Conservation (phyloP, 2,797 vertebrate species). For the Petrocephalus schoutedeni region DNA sequence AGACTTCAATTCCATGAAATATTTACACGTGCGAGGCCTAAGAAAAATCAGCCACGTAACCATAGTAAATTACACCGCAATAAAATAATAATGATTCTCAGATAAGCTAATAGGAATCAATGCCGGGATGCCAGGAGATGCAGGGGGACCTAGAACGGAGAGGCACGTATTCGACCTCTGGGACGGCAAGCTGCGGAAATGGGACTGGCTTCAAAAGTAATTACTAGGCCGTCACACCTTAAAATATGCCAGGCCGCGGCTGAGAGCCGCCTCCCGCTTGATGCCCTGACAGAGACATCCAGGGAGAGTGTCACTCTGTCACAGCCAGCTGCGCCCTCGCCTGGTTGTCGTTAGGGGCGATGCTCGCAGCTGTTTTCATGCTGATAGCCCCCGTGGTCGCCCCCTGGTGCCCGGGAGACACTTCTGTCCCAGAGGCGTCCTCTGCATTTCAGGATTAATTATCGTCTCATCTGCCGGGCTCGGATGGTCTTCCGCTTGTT, state of each 20-base stretch:
- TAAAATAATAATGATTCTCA: neutral
- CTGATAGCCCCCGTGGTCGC: neutral
- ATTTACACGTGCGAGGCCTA: neutral
- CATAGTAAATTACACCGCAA: neutral
- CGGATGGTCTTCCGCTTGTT: neutral
- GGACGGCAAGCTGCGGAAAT: neutral
- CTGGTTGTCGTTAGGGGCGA: neutral
- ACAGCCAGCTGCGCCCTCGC: neutral
- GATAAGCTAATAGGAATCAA: neutral
- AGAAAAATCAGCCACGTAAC: neutral
- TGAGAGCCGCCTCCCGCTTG: conserved; percentile 4
- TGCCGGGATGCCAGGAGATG: neutral
- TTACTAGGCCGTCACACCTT: neutral
- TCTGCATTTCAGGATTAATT: conserved; percentile 2
- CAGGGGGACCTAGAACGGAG: neutral
- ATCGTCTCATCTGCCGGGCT: neutral
- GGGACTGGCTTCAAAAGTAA: neutral
- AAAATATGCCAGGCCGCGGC: neutral
- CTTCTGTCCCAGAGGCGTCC: neutral
- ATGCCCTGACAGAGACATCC: neutral
- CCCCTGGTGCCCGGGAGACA: neutral
- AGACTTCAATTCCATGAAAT: neutral
- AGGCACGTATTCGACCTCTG: neutral
- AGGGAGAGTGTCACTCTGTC: neutral
- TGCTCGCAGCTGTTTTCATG: neutral